These are phyloP conservation scores for Nannoperca australis DNA, from an alignment of 2,797 vertebrate species.

Conservation along the genomic window DNA sequence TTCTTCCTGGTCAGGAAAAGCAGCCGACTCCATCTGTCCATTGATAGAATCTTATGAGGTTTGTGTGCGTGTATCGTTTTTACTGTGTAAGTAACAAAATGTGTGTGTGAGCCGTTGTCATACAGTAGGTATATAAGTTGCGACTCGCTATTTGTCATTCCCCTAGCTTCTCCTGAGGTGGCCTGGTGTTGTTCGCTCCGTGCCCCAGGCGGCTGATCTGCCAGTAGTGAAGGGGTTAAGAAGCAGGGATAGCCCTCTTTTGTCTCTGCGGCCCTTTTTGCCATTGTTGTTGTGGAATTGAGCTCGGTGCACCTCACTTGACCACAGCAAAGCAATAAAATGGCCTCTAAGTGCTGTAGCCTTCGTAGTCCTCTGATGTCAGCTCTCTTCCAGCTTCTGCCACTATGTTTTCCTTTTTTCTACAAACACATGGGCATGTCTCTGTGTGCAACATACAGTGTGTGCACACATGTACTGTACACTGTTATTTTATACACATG, in stretches of 20 bases:
- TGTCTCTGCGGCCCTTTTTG: conserved; percentile 87
- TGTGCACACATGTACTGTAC: conserved; percentile 17
- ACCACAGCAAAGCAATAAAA: conserved; percentile 90
- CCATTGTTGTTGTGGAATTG: conserved; percentile 89
- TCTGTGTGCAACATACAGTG: conserved; percentile 27
- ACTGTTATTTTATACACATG: conserved; percentile 15
- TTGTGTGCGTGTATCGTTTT: conserved; percentile 29
- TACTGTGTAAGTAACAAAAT: background rate
- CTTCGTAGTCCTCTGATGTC: conserved; percentile 80
- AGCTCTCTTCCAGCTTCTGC: conserved; percentile 75
- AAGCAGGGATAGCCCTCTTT: conserved; percentile 87
- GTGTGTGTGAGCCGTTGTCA: conserved; percentile 18
- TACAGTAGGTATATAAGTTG: conserved; percentile 38
- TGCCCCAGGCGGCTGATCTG: conserved; percentile 68
- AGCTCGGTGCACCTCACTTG: conserved; percentile 89
- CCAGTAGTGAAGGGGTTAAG: conserved; percentile 85
- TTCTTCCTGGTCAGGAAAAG: conserved; percentile 61
- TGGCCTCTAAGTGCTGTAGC: conserved; percentile 86
- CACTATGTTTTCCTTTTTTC: conserved; percentile 57
- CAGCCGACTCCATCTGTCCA: conserved; percentile 42
- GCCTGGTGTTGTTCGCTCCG: conserved; percentile 50
- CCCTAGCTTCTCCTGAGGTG: conserved; percentile 54
- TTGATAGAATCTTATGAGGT: conserved; percentile 32
- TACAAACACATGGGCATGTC: conserved; percentile 34
- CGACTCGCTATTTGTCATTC: conserved; percentile 53